phyloP scores from a whole-genome alignment of 2,888 invertebrate genomes.

The Ichneumoninae sp. region DNA sequence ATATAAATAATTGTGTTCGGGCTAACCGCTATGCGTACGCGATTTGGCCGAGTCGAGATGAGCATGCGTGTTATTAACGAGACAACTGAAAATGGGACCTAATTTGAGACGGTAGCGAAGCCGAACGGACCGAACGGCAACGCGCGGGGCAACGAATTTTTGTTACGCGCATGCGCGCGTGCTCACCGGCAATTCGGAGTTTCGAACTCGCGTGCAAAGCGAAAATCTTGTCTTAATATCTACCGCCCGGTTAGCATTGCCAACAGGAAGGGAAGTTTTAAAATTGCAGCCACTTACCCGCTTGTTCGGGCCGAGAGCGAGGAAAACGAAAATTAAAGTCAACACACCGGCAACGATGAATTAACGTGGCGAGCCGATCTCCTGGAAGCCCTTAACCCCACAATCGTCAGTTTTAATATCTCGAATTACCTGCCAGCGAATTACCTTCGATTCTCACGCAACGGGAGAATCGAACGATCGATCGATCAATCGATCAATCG shows the following conservation, averaged over 20 bases:
- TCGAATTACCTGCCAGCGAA: background rate
- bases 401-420: background rate
- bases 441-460: background rate
- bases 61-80: constrained; percentile 64
- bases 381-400: background rate
- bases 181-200: constrained; percentile 11
- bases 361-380: background rate
- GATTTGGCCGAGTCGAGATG: constrained; percentile 44
- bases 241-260: background rate
- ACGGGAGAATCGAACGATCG: background rate
- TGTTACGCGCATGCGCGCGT: constrained; percentile 18
- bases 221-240: constrained; percentile 26
- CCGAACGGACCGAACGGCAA: constrained; percentile 37
- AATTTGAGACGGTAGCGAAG: constrained; percentile 59
- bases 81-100: constrained; percentile 63
- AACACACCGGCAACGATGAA: background rate
- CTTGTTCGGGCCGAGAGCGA: background rate
- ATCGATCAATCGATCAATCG: background rate
- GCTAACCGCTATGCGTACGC: constrained; percentile 12
- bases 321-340: background rate
- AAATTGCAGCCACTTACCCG: constrained; percentile 1
- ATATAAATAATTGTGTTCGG: background rate
- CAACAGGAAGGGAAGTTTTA: background rate
- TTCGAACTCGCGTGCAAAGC: constrained; percentile 20
- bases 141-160: background rate